phyloP scores from a whole-genome alignment of 1,140 invertebrate genomes.

The Battus philenor region DNA sequence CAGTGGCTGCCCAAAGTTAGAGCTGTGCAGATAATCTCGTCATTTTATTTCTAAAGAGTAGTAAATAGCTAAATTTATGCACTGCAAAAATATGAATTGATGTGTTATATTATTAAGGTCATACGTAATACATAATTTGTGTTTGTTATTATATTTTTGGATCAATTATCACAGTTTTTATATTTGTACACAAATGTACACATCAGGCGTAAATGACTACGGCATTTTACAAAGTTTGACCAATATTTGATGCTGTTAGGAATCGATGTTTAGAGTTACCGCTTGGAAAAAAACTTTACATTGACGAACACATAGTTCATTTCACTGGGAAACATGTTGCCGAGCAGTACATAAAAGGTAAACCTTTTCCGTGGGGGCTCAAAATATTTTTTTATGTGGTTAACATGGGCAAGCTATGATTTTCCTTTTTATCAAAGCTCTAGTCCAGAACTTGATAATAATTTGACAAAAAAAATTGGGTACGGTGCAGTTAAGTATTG shows the following conservation, averaged over 20 bases:
- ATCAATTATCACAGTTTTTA: conserved; percentile 28
- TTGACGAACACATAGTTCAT: conserved; percentile 22
- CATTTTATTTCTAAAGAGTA: conserved; percentile 33
- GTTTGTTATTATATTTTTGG: conserved; percentile 25
- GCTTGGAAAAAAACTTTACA: conserved; percentile 21
- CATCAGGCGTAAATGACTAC: conserved; percentile 26
- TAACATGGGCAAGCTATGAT: conserved; percentile 23
- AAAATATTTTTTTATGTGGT: conserved; percentile 29
- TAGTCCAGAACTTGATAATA: conserved; percentile 23
- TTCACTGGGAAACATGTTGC: conserved; percentile 29
- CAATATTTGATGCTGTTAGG: conserved; percentile 8
- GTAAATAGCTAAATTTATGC: conserved; percentile 26
- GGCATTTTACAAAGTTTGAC: conserved; percentile 15
- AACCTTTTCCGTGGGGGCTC: conserved; percentile 27
- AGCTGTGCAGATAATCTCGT: conserved; percentile 25
- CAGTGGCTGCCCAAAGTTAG: conserved; percentile 28
- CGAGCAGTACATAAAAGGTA: conserved; percentile 28
- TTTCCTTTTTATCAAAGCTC: conserved; percentile 23
- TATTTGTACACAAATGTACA: conserved; percentile 33
- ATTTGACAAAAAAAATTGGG: conserved; percentile 19
- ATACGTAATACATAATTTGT: conserved; percentile 26
- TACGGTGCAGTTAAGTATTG: conserved; percentile 21
- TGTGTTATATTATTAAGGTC: conserved; percentile 29
- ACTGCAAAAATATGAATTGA: conserved; percentile 25
- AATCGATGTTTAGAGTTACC: conserved; percentile 21